Evolutionary conservation across 2,888 invertebrate species (phyloP), one percentile per base, ranked within the genome.

Genomic region (Calameuta idolon): DNA sequence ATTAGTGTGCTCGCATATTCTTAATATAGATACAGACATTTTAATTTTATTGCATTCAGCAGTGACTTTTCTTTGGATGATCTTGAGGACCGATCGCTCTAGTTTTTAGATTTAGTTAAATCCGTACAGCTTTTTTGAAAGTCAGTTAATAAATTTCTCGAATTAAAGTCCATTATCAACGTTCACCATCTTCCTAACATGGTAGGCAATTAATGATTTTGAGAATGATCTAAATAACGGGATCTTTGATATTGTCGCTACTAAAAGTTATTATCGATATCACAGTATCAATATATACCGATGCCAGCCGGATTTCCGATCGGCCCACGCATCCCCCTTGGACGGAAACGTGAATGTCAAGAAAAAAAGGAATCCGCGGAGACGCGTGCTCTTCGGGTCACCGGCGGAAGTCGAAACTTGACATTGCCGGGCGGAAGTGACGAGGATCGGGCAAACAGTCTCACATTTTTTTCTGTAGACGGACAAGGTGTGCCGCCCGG

Each of bases 361-460:
- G 78, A 74, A 37, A 68, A 55, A 69, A 34, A 69, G 71, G 74
- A 75, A 79, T 75, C 80, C 82, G 84, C 82, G 80, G 81, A 79
- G 80, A 83, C 79, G 80, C 31, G 69, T 30, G 73, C 71, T 76
- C 76, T 74, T n/a, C 31, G 11, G n/a, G 35, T 31, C 73, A 31
- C 83, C 83, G 83, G 86, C 91, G 91, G 91, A 91, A 91, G 88
- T 91, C 85, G 88, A 88, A 88, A 88, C 90, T 91, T 91, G 91
- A 91, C 91, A 91, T 91, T 90, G 88, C 85, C 83, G 85, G 87
- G 84, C 91, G 91, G 91, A 91, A 91, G 88, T 90, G 91, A 90
- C 90, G 90, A 87, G 87, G 79, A 79, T 81, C 83, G 86, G 83
- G 86, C 86, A 91, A 91, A 91, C 85, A 91, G 83, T 83, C 85